These are phyloP conservation scores for Cyprinus carpio DNA, from an alignment of 2,113 vertebrate species.

Conservation along the genomic window DNA sequence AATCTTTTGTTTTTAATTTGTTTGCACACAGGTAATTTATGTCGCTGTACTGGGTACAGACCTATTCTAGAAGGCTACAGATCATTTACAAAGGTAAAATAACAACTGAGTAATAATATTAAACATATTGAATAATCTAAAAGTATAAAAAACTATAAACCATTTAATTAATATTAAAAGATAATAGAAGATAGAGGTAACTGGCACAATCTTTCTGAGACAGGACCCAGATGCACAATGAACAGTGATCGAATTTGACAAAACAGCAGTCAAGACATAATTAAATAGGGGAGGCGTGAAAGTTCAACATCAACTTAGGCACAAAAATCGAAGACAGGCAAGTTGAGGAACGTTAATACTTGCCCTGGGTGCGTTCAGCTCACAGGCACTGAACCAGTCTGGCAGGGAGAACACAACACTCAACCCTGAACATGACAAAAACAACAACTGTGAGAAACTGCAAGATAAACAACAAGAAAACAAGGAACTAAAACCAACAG, in stretches of 20 bases:
- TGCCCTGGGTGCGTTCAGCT: neutral
- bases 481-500: no score
- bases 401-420: neutral
- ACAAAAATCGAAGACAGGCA: neutral
- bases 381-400: neutral
- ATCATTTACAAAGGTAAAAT: slow-evolving; percentile 86
- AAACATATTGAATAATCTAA: neutral
- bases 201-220: neutral
- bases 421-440: neutral
- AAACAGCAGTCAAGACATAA: neutral
- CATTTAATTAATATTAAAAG: neutral
- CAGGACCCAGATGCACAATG: neutral
- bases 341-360: neutral
- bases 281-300: neutral
- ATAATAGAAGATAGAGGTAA: neutral
- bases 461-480: no score
- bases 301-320: neutral
- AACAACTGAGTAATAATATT: neutral
- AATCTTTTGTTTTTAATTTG: neutral
- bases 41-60: slow-evolving; percentile 94
- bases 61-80: slow-evolving; percentile 91
- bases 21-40: slow-evolving; percentile 84
- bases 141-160: neutral
- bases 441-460: no score
- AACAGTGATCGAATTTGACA: neutral